phyloP scores from a whole-genome alignment of 2,113 vertebrate genomes.

The Podarcis cretensis region DNA sequence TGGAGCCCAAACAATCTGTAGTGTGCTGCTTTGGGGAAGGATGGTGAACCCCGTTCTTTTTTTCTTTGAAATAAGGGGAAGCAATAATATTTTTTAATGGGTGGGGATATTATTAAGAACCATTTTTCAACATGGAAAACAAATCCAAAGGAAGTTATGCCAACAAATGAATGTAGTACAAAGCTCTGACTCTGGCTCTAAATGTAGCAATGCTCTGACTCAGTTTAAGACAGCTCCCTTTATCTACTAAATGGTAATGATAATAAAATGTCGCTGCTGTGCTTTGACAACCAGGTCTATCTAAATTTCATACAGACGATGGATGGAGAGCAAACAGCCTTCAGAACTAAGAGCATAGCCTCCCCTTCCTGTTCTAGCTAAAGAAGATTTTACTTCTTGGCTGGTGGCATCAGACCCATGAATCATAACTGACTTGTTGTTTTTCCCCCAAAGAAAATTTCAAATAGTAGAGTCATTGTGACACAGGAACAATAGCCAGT shows the following conservation, averaged over 20 bases:
- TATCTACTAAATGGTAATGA: background rate
- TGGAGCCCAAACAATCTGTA: too few relatives aligned
- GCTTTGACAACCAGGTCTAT: background rate
- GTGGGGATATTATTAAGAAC: too few relatives aligned
- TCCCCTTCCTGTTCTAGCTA: slow-evolving; percentile 1
- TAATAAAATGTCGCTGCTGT: background rate
- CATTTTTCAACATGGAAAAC: too few relatives aligned
- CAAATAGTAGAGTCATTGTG: slow-evolving; percentile 26
- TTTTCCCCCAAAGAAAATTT: background rate
- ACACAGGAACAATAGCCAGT: slow-evolving; percentile 33
- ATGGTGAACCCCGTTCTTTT: too few relatives aligned
- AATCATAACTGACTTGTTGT: slow-evolving; percentile 2
- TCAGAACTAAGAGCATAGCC: background rate
- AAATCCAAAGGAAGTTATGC: background rate
- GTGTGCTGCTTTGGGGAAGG: too few relatives aligned
- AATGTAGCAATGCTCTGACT: background rate
- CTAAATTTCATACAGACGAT: background rate
- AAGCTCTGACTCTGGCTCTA: background rate
- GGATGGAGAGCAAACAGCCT: background rate
- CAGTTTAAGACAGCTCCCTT: background rate
- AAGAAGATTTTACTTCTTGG: slow-evolving; percentile 22
- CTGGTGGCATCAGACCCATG: slow-evolving; percentile 18
- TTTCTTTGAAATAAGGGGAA: too few relatives aligned
- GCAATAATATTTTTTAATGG: too few relatives aligned
- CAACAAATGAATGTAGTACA: background rate